Percentiles rank a stretch among this genome's conserved stretches.
Conservation (phyloP, 2,113 vertebrate genomes). For the Toxostoma redivivum region DNA sequence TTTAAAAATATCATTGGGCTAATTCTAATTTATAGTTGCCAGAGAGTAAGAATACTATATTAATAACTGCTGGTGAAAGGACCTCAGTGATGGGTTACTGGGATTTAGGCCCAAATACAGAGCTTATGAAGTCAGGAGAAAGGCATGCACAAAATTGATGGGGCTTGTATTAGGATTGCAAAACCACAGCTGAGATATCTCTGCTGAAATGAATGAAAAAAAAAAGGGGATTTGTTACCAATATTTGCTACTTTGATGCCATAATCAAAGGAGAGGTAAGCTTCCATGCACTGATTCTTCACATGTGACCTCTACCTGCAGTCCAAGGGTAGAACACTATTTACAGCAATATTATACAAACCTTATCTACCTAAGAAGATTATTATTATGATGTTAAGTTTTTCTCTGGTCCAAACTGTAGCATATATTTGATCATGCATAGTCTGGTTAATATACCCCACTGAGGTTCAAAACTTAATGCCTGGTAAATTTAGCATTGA, state of each 20-base stretch:
- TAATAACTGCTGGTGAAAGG: neutral
- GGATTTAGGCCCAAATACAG: neutral
- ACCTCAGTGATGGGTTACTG: neutral
- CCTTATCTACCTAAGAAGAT: neutral
- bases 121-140: neutral
- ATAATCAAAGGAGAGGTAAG: neutral
- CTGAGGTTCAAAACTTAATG: neutral
- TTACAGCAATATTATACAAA: neutral
- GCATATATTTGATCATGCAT: neutral
- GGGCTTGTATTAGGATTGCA: neutral
- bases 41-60: neutral
- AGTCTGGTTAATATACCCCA: neutral
- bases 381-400: neutral
- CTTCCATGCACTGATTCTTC: neutral
- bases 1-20: neutral
- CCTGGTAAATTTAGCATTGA: neutral
- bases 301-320: neutral
- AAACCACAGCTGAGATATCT: neutral
- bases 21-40: conserved; percentile 3
- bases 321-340: neutral
- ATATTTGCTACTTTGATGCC: neutral
- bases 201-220: neutral
- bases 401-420: neutral
- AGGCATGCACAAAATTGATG: neutral
- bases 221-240: neutral